phyloP scores from a whole-genome alignment of 2,113 vertebrate genomes.

The Carlito syrichta region DNA sequence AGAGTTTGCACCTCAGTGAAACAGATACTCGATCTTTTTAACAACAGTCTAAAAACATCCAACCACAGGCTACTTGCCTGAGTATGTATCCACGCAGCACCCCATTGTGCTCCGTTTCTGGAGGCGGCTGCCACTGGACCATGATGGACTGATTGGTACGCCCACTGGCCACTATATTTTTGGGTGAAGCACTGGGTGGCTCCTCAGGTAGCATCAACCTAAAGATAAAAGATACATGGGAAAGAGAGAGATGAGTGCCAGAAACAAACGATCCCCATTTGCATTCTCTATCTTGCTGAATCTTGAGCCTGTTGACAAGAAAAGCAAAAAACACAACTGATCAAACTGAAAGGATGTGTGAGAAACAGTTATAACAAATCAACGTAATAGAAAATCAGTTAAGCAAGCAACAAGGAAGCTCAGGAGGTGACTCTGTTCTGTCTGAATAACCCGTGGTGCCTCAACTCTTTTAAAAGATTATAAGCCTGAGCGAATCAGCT shows the following conservation, averaged over 20 bases:
- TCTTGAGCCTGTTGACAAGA: background rate
- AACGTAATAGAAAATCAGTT: slow-evolving; percentile 71
- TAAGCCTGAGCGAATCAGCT: slow-evolving; percentile 59
- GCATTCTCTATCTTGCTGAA: background rate
- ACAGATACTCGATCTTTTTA: fast-evolving
- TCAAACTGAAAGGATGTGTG: slow-evolving; percentile 52
- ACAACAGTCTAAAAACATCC: fast-evolving
- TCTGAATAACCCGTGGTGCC: slow-evolving; percentile 50
- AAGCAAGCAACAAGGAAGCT: slow-evolving; percentile 68
- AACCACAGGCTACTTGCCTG: slow-evolving; percentile 80
- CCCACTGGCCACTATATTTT: slow-evolving; percentile 96
- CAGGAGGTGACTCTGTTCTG: slow-evolving; percentile 66
- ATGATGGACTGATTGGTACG: slow-evolving; percentile 98
- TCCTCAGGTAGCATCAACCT: slow-evolving; percentile 95
- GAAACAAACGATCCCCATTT: background rate
- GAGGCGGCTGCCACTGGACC: slow-evolving; percentile 98
- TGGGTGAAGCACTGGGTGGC: slow-evolving; percentile 93
- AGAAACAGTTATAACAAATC: slow-evolving; percentile 74
- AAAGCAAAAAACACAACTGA: slow-evolving; percentile 50
- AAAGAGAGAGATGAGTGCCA: background rate
- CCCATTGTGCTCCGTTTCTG: slow-evolving; percentile 94
- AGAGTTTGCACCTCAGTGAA: fast-evolving
- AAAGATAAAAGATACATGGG: background rate
- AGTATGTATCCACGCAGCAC: slow-evolving; percentile 93
- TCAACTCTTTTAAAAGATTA: slow-evolving; percentile 55